phyloP scores from a whole-genome alignment of 1,140 invertebrate species.

The Mercenaria mercenaria region DNA sequence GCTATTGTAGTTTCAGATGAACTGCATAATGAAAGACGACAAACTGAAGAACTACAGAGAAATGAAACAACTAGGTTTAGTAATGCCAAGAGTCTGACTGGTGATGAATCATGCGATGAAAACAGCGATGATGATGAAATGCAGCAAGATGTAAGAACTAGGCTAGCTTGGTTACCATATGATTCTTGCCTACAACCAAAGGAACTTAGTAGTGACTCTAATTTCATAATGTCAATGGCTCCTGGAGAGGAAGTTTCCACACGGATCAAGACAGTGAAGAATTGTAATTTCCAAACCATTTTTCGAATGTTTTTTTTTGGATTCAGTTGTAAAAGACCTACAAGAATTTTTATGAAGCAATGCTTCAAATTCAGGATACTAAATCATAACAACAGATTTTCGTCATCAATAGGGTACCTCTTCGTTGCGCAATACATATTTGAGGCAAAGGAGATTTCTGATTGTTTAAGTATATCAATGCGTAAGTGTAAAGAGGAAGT shows the following conservation, averaged over 20 bases:
- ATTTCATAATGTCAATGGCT: neutral
- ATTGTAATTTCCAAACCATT: neutral
- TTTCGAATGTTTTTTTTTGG: slow-evolving; percentile 20
- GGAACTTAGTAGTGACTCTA: neutral
- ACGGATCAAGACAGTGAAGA: neutral
- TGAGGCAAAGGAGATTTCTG: neutral
- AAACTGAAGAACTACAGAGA: neutral
- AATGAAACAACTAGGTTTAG: neutral
- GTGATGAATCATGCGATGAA: neutral
- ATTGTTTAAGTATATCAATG: neutral
- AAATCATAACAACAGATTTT: neutral
- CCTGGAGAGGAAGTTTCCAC: neutral
- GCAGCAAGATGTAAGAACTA: neutral
- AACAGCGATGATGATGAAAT: neutral
- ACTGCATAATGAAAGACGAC: neutral
- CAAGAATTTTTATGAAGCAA: neutral
- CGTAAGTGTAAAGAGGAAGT: neutral
- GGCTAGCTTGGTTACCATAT: neutral
- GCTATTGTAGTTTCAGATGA: neutral
- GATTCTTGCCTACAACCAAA: slow-evolving; percentile 34
- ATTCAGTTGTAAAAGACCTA: neutral
- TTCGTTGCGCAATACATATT: neutral
- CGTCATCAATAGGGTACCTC: neutral
- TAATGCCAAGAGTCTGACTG: neutral
- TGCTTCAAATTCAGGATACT: neutral